Percentiles rank a stretch among this genome's conserved stretches.
Evolutionary conservation across 2,113 vertebrate species (phyloP).

Genomic region (Tupaia tana): DNA sequence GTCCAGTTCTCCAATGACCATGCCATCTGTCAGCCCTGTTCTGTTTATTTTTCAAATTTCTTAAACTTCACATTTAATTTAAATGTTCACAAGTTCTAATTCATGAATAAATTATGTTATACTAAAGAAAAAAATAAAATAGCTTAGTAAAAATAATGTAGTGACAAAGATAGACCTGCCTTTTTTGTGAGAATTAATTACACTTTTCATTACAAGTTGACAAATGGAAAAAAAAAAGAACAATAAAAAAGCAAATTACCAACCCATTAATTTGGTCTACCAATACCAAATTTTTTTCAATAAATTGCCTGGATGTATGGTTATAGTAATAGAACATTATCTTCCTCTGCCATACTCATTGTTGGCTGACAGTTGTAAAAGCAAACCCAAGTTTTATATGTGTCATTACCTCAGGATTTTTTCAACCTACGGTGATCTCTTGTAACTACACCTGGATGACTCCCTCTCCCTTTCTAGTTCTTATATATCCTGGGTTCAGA

Average conservation of each 20-base stretch:
- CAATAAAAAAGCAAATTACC: neutral
- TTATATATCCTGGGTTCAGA: neutral
- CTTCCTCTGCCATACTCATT: neutral
- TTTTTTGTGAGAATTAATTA: slow-evolving; percentile 18
- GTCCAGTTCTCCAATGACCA: no score
- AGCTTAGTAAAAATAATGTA: neutral
- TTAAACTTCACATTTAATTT: no score
- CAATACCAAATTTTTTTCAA: neutral
- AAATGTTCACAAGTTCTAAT: no score
- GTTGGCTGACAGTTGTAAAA: neutral
- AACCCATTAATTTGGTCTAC: neutral
- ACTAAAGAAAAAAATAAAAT: no score
- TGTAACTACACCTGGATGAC: neutral
- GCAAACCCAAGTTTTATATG: neutral
- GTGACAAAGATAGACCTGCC: neutral
- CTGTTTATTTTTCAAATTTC: no score
- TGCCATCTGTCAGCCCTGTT: no score
- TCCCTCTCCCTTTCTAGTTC: neutral
- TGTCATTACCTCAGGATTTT: neutral
- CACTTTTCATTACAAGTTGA: neutral
- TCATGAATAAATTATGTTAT: no score
- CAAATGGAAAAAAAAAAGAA: neutral
- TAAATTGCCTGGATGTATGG: neutral
- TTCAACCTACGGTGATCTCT: neutral
- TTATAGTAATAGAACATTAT: neutral